Percentiles rank a stretch among this genome's conserved stretches.
These are phyloP conservation scores for Paradoxurus hermaphroditus DNA, from an alignment of 2,113 vertebrate species.

Conservation along the genomic window DNA sequence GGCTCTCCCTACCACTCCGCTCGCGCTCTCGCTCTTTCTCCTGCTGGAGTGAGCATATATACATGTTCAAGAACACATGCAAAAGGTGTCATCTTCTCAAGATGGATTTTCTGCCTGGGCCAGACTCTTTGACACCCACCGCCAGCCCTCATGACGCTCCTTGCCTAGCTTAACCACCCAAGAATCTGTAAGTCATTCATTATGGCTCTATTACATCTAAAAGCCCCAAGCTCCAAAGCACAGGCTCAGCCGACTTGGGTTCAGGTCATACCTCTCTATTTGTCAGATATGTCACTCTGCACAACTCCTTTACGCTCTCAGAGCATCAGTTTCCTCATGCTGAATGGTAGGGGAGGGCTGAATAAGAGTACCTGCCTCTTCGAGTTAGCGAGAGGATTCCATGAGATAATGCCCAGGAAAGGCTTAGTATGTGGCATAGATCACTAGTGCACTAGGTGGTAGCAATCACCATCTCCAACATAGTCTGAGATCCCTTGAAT, in stretches of 20 bases:
- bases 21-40: background rate
- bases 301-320: background rate
- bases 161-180: background rate
- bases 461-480: background rate
- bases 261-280: background rate
- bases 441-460: fast-evolving
- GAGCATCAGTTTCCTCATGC: background rate
- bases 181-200: background rate
- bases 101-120: background rate
- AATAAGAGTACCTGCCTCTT: background rate
- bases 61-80: background rate
- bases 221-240: background rate
- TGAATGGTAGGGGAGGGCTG: background rate
- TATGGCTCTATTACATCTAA: background rate
- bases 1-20: background rate
- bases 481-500: background rate
- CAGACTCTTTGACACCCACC: background rate
- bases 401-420: background rate
- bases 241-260: background rate
- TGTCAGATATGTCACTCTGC: background rate
- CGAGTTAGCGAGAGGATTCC: background rate
- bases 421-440: background rate
- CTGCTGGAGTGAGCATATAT: too few species aligned
- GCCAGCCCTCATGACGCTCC: background rate
- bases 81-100: background rate